phyloP scores from a whole-genome alignment of 2,797 vertebrate genomes.

The Astyanax mexicanus region DNA sequence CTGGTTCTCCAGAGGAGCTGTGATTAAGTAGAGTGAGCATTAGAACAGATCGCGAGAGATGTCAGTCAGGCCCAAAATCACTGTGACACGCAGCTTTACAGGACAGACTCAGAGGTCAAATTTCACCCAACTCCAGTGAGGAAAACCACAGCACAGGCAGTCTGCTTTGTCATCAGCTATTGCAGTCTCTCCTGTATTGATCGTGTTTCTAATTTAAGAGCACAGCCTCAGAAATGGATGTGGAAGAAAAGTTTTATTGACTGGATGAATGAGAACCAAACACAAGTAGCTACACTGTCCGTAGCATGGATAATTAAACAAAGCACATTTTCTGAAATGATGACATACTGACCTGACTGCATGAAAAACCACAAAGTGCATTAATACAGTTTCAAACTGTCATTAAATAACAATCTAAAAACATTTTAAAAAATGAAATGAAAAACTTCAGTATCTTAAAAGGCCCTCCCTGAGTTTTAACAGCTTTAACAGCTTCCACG shows the following conservation, averaged over 20 bases:
- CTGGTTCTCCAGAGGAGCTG: conserved; percentile 28
- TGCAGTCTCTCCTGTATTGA: conserved; percentile 27
- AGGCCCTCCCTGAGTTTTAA: too few species aligned
- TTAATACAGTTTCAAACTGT: conserved; percentile 16
- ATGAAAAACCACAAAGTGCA: conserved; percentile 64
- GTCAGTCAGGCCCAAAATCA: not conserved
- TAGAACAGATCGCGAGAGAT: conserved; percentile 3
- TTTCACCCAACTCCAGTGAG: conserved; percentile 1
- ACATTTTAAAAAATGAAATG: not conserved
- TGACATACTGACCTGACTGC: conserved; percentile 14
- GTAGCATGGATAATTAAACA: conserved; percentile 54
- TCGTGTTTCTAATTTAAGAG: conserved; percentile 32
- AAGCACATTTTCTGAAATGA: conserved; percentile 56
- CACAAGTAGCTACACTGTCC: conserved; percentile 30
- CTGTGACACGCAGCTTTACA: conserved; percentile 25
- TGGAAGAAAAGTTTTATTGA: conserved; percentile 29
- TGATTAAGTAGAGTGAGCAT: conserved; percentile 23
- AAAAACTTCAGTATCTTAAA: not conserved
- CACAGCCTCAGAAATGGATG: conserved; percentile 12
- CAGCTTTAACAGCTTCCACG: not conserved
- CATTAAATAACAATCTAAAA: not conserved
- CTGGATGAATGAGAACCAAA: conserved; percentile 22
- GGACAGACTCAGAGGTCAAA: conserved; percentile 36
- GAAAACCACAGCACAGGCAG: conserved; percentile 14
- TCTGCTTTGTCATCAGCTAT: not conserved